phyloP scores from a whole-genome alignment of 2,113 vertebrate genomes.

The Cyphomyrus discorhynchus region DNA sequence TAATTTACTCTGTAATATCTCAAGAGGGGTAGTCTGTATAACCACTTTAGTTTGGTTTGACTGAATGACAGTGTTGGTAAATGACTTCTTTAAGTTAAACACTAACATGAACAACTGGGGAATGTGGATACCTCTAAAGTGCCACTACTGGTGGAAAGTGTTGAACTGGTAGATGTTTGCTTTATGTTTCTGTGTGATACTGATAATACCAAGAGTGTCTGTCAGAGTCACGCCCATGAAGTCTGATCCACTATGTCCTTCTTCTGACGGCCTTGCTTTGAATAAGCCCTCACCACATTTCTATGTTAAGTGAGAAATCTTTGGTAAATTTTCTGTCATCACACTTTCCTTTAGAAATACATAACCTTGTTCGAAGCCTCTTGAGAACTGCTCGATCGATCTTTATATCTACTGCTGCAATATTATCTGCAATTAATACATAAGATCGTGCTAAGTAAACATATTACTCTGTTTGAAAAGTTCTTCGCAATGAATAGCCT shows the following conservation, averaged over 20 bases:
- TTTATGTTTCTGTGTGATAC: neutral
- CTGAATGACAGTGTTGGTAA: neutral
- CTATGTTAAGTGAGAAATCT: too few relatives aligned
- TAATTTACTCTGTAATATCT: neutral
- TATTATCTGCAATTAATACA: too few relatives aligned
- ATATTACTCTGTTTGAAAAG: neutral
- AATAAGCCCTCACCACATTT: too few relatives aligned
- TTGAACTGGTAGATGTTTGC: neutral
- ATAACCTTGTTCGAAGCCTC: too few relatives aligned
- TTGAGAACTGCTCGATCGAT: too few relatives aligned
- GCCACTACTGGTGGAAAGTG: neutral
- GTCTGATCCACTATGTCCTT: neutral
- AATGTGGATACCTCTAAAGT: neutral
- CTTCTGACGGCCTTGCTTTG: too few relatives aligned
- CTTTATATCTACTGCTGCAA: too few relatives aligned
- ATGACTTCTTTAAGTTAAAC: neutral
- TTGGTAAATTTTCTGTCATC: too few relatives aligned
- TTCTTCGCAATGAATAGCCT: neutral
- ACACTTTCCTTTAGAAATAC: too few relatives aligned
- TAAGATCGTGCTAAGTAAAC: too few relatives aligned
- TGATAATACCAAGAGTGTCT: neutral
- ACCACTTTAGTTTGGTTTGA: neutral
- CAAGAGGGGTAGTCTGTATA: neutral
- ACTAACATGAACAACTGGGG: neutral
- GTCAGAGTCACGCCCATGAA: neutral